Evolutionary conservation across 2,888 invertebrate species (phyloP).

Genomic region (Macrophya annulata): DNA sequence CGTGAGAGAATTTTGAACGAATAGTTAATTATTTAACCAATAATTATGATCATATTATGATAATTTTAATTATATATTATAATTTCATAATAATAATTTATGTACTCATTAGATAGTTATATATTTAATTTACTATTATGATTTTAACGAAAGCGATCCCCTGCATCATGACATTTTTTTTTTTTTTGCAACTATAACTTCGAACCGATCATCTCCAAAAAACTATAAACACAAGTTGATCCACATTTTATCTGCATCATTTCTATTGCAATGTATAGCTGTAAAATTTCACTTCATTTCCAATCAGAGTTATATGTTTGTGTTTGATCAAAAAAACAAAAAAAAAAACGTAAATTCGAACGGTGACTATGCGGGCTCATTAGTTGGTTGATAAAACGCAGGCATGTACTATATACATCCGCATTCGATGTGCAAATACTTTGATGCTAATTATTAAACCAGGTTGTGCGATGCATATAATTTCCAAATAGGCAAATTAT

Average conservation of each 20-base stretch:
- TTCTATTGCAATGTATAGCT: background rate
- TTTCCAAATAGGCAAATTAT: constrained; percentile 5
- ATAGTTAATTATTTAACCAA: background rate
- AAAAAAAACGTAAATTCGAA: background rate
- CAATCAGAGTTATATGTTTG: background rate
- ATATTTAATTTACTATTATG: background rate
- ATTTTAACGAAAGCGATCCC: too few species aligned
- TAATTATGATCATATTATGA: background rate
- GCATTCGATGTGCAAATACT: constrained; percentile 15
- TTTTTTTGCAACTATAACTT: background rate
- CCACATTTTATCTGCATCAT: background rate
- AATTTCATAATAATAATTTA: background rate
- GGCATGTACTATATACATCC: background rate
- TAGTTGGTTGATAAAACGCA: background rate
- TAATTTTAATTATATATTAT: background rate
- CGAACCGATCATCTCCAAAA: background rate
- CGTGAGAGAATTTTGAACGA: background rate
- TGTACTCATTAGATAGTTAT: background rate
- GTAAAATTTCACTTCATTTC: background rate
- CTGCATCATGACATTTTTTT: background rate
- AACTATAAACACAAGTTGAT: background rate
- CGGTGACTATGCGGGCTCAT: constrained; percentile 5
- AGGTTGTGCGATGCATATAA: background rate
- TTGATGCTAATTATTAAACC: constrained; percentile 26
- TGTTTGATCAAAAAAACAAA: background rate